phyloP scores from a whole-genome alignment of 2,888 invertebrate species.

The Papilio demoleus region DNA sequence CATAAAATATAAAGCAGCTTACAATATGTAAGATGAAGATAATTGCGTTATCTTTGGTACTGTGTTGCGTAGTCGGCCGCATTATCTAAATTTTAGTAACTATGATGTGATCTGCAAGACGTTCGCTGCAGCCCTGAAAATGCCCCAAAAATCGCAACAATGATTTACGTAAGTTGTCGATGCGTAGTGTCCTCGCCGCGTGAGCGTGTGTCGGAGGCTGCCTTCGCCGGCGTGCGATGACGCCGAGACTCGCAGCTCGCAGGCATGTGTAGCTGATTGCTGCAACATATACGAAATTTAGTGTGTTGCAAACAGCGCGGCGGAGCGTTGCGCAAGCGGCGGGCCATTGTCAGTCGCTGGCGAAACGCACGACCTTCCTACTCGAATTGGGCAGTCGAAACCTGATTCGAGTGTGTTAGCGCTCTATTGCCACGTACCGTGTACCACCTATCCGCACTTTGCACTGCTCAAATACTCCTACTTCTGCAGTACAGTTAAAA shows the following conservation, averaged over 20 bases:
- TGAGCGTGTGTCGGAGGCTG: constrained; percentile 29
- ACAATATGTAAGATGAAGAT: not conserved
- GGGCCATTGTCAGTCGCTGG: constrained; percentile 79
- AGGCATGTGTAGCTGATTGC: constrained; percentile 58
- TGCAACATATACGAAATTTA: constrained; percentile 80
- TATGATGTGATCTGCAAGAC: not conserved
- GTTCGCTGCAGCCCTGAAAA: constrained; percentile 16
- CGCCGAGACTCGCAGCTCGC: constrained; percentile 35
- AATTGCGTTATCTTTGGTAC: not conserved
- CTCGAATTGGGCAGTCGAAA: constrained; percentile 76
- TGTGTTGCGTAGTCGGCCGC: not conserved
- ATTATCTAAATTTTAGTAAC: constrained; percentile 5
- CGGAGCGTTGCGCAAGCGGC: constrained; percentile 69
- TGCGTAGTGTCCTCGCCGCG: constrained; percentile 30
- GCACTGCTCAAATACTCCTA: not conserved
- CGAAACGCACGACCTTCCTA: constrained; percentile 80
- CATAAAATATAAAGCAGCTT: no score
- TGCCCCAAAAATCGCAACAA: constrained; percentile 28
- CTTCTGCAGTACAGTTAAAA: not conserved
- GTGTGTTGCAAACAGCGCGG: constrained; percentile 71
- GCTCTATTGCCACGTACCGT: constrained; percentile 21
- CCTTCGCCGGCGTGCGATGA: constrained; percentile 13
- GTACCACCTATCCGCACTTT: constrained; percentile 10
- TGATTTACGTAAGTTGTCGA: constrained; percentile 36
- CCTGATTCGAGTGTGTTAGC: constrained; percentile 55